phyloP scores from a whole-genome alignment of 2,888 invertebrate genomes.

The Limnephilus lunatus region DNA sequence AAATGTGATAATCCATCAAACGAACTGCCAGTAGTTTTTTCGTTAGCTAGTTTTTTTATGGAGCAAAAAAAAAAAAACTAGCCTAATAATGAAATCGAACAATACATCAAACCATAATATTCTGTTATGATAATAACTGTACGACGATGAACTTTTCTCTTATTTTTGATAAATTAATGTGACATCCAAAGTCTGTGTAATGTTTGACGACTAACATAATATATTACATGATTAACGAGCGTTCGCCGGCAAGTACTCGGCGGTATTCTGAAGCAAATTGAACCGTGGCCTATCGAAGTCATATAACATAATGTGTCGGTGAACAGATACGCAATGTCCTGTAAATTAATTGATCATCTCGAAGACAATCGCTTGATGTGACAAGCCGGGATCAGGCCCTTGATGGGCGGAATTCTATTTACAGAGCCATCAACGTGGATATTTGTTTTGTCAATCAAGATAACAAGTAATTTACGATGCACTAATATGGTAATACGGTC shows the following conservation, averaged over 20 bases:
- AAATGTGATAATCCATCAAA: too few relatives aligned
- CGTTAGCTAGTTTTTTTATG: too few relatives aligned
- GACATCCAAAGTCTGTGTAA: too few relatives aligned
- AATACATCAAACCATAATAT: too few relatives aligned
- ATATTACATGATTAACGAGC: background rate
- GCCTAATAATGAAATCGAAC: too few relatives aligned
- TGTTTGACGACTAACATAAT: background rate
- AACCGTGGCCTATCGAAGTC: background rate
- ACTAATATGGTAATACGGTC: background rate
- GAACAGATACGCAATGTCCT: background rate
- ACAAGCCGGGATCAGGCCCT: background rate
- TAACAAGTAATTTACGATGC: slow-evolving; percentile 2
- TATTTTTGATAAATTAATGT: too few relatives aligned
- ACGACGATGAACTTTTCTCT: too few relatives aligned
- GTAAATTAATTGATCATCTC: background rate
- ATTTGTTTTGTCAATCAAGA: slow-evolving; percentile 2
- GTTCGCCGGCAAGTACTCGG: background rate
- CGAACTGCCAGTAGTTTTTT: too few relatives aligned
- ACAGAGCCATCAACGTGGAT: background rate
- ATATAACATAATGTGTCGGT: background rate
- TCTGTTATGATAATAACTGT: too few relatives aligned
- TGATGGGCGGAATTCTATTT: background rate
- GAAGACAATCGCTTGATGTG: background rate
- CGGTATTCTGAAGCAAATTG: background rate
- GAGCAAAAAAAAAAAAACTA: too few relatives aligned